These are phyloP conservation scores for Strix occidentalis DNA, from an alignment of 2,797 vertebrate species.

Conservation along the genomic window DNA sequence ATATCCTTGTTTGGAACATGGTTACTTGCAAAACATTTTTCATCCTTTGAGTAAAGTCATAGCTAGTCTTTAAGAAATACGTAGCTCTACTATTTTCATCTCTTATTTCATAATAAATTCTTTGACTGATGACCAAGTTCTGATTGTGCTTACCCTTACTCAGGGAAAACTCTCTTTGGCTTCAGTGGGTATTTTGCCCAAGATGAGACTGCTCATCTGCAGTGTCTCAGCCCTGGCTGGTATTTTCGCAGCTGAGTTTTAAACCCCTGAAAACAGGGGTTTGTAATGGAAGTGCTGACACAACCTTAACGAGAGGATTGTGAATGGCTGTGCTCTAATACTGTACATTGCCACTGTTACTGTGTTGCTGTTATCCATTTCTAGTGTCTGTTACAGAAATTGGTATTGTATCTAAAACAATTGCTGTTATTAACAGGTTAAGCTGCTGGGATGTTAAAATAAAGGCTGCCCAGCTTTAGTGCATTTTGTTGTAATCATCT, in stretches of 20 bases:
- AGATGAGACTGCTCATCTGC: neutral
- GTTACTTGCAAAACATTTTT: neutral
- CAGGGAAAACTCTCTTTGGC: neutral
- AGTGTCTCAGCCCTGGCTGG: neutral
- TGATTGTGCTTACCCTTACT: neutral
- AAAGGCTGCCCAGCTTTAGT: constrained; percentile 87
- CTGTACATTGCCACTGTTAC: neutral
- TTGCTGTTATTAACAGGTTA: constrained; percentile 85
- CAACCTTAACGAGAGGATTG: neutral
- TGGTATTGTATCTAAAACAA: constrained; percentile 80
- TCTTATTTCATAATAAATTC: neutral
- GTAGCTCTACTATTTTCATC: neutral
- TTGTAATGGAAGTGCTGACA: neutral
- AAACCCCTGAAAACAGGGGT: neutral
- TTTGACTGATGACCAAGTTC: neutral
- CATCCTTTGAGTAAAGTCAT: neutral
- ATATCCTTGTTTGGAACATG: neutral
- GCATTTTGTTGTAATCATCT: constrained; percentile 96
- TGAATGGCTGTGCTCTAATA: neutral
- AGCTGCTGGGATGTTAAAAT: constrained; percentile 85
- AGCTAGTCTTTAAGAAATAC: neutral
- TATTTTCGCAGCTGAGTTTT: neutral
- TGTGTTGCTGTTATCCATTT: constrained; percentile 48
- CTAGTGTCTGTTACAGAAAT: constrained; percentile 69
- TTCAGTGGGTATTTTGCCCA: neutral